Evolutionary conservation across 2,888 invertebrate genomes (phyloP).

Genomic region (Lutraria lutraria): DNA sequence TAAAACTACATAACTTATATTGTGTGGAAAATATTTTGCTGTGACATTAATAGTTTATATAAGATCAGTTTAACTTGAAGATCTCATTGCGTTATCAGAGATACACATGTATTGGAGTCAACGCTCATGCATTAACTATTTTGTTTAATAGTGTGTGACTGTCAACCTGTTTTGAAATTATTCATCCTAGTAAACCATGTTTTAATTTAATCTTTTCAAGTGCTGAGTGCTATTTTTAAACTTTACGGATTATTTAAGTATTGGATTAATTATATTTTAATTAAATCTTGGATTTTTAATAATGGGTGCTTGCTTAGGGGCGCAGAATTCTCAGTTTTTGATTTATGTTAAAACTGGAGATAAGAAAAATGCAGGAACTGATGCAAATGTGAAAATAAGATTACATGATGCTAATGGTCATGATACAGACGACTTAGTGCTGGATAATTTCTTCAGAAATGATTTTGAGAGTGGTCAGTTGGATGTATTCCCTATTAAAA

Average conservation of each 20-base stretch:
- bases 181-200: not conserved
- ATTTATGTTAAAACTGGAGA: conserved; percentile 87
- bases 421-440: conserved; percentile 80
- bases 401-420: conserved; percentile 85
- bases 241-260: not conserved
- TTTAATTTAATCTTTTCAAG: not conserved
- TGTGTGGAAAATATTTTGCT: not conserved
- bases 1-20: not conserved
- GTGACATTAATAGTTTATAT: not conserved
- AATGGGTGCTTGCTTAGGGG: conserved; percentile 69
- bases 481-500: conserved; percentile 81
- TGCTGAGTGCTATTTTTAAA: not conserved
- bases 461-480: conserved; percentile 86
- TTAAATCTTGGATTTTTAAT: not conserved
- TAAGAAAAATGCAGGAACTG: conserved; percentile 85
- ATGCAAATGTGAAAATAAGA: conserved; percentile 86
- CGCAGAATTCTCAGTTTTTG: conserved; percentile 64
- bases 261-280: conserved; percentile 17
- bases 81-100: not conserved
- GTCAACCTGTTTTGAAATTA: not conserved
- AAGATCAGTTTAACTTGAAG: not conserved
- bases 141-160: not conserved
- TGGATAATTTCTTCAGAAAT: conserved; percentile 84
- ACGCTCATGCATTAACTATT: not conserved
- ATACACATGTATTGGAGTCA: not conserved